Conservation (phyloP, 64 coral and sea anemone genomes). For the Exaiptasia diaphana region DNA sequence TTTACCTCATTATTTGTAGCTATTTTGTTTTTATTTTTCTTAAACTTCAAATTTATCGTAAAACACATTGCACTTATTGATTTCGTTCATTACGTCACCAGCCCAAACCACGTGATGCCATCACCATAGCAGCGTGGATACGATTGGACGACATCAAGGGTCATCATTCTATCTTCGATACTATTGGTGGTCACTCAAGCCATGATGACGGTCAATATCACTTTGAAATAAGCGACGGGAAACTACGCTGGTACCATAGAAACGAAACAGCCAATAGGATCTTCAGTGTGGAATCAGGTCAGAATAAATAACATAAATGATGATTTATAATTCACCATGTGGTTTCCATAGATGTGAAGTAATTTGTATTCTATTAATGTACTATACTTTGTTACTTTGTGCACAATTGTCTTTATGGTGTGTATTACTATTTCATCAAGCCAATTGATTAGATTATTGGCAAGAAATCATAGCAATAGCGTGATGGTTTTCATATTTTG, state of each 20-base stretch:
- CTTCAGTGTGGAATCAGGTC: slow-evolving; percentile 85
- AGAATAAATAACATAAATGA: too few species aligned
- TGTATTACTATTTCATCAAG: too few species aligned
- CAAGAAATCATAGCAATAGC: too few species aligned
- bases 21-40: neutral
- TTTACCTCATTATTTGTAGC: neutral
- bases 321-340: too few species aligned
- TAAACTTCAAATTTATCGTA: neutral
- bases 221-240: slow-evolving; percentile 79
- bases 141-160: slow-evolving; percentile 74
- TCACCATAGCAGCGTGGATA: slow-evolving; percentile 86
- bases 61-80: neutral
- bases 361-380: too few species aligned
- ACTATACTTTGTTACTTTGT: too few species aligned
- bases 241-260: slow-evolving; percentile 86
- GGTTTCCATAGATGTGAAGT: too few species aligned
- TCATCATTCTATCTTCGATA: slow-evolving; percentile 75
- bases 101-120: slow-evolving; percentile 67
- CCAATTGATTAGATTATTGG: too few species aligned
- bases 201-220: slow-evolving; percentile 80
- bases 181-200: slow-evolving; percentile 43
- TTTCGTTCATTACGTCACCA: neutral
- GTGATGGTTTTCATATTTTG: too few species aligned
- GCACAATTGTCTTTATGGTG: too few species aligned
- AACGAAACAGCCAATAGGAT: slow-evolving; percentile 62